Conservation (phyloP, 2,888 invertebrate genomes). For the Drosophila prostipennis region DNA sequence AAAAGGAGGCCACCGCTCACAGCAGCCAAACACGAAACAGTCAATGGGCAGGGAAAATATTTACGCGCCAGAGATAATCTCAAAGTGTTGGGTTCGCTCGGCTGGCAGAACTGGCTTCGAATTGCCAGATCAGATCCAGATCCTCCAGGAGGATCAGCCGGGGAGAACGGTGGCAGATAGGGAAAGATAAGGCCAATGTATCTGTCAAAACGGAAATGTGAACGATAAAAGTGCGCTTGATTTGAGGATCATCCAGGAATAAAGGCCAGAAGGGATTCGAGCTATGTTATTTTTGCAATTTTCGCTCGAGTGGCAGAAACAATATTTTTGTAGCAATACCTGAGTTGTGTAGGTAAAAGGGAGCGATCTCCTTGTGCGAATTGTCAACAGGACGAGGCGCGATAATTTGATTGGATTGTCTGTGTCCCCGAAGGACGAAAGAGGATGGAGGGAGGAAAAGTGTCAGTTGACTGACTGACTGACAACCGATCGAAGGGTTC, state of each 20-base stretch:
- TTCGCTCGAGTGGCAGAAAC: conserved; percentile 68
- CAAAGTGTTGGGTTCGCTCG: conserved; percentile 74
- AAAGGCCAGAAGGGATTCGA: conserved; percentile 58
- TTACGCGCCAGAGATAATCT: conserved; percentile 82
- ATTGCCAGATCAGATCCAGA: conserved; percentile 60
- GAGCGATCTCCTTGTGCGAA: conserved; percentile 40
- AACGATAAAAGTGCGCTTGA: conserved; percentile 75
- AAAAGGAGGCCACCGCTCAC: conserved; percentile 56
- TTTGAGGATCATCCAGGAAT: conserved; percentile 73
- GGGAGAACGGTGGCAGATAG: conserved; percentile 24
- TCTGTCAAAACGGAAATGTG: conserved; percentile 76
- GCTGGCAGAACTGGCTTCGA: conserved; percentile 58
- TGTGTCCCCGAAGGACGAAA: conserved; percentile 35
- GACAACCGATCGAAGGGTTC: conserved; percentile 73
- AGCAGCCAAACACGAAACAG: conserved; percentile 65
- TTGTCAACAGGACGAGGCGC: conserved; percentile 76
- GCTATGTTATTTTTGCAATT: conserved; percentile 54
- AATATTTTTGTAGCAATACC: conserved; percentile 71
- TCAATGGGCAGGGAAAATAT: conserved; percentile 81
- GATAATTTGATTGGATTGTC: conserved; percentile 84
- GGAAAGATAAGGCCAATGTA: conserved; percentile 64
- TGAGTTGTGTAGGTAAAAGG: conserved; percentile 52
- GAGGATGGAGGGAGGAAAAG: conserved; percentile 43
- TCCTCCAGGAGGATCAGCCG: conserved; percentile 19
- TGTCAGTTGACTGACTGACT: conserved; percentile 73